Percentiles rank a stretch among this genome's conserved stretches.
These are phyloP conservation scores for Mormyrus iriodes DNA, from an alignment of 2,113 vertebrate species.

Conservation along the genomic window DNA sequence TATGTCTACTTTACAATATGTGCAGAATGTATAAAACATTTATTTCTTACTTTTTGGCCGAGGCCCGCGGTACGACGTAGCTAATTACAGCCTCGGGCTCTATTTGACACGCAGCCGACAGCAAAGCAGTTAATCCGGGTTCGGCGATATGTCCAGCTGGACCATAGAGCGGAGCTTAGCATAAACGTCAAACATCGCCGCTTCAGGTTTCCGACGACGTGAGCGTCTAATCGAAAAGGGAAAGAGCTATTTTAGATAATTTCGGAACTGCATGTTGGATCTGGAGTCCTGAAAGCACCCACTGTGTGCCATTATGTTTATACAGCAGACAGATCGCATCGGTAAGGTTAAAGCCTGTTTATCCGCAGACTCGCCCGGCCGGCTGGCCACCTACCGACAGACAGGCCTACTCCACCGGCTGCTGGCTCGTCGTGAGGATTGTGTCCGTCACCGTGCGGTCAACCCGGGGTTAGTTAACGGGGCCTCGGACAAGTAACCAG, in stretches of 20 bases:
- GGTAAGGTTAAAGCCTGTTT: not conserved
- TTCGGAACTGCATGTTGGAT: not conserved
- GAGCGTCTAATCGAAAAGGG: not conserved
- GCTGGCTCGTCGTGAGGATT: slow-evolving; percentile 11
- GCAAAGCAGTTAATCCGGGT: not conserved
- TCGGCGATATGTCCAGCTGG: not conserved
- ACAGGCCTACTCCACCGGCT: slow-evolving; percentile 2
- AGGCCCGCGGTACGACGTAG: not conserved
- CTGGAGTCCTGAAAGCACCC: not conserved
- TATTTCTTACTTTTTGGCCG: slow-evolving; percentile 5
- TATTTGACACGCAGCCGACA: slow-evolving; percentile 10
- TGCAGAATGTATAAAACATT: not conserved
- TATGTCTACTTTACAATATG: not conserved
- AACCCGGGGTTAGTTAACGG: not conserved
- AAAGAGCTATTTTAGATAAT: not conserved
- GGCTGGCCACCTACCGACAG: slow-evolving; percentile 48
- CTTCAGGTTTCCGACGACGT: not conserved
- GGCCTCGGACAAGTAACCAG: not conserved
- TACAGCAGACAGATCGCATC: not conserved
- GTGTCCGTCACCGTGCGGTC: slow-evolving; percentile 6
- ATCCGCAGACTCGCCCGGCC: slow-evolving; percentile 39
- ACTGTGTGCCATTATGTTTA: not conserved
- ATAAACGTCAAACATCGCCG: not conserved
- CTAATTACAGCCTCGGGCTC: slow-evolving; percentile 20
- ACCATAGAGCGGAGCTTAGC: not conserved